Evolutionary conservation across 2,888 invertebrate genomes (phyloP), one percentile per base, ranked within the genome.

Genomic region (Drosophila cognata): DNA sequence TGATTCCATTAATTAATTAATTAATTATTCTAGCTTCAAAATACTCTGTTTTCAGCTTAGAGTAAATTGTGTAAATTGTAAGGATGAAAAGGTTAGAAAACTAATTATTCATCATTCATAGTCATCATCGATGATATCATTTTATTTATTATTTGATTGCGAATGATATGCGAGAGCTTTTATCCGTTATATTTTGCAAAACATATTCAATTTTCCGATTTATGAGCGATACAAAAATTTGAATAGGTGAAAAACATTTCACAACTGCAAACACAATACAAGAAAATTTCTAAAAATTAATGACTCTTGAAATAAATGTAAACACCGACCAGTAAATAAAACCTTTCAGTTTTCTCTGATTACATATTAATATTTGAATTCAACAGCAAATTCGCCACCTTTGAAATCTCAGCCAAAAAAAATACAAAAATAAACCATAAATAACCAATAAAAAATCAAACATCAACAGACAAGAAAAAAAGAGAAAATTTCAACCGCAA

Each of bases 391-490:
- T 4, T 41, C 18, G 48, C 66, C 48, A 77, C 78, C 77, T 77
- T 62, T 68, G 5, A 43, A 71, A 48, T 21, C 35, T 18, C 55
- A 64, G 25, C 18, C 29, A 29, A 58, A 25, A 48, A 36, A n/a
- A 36, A 13, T 52, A 59, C 51, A 51, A 81, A 81, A 81, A 68
- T 71, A 81, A 77, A 77, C 67, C 67, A 76, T 81, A 77, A 78
- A 77, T 65, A 71, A 71, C 31, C 29, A 25, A 65, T 61, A 53
- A 67, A 55, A 81, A 70, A 46, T 4, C n/a, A 46, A 46, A 16
- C 1, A 46, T 8, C 25, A 46, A 25, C 46, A 46, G 8, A 33
- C 48, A 43, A 69, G 41, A 51, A 36, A 71, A 58, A 1, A 59
- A n/a, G 33, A 7, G 3, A 61, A 36, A 10, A 59, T 53, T 62